Conservation (phyloP, 2,888 invertebrate genomes). For the Dynastes grantii region DNA sequence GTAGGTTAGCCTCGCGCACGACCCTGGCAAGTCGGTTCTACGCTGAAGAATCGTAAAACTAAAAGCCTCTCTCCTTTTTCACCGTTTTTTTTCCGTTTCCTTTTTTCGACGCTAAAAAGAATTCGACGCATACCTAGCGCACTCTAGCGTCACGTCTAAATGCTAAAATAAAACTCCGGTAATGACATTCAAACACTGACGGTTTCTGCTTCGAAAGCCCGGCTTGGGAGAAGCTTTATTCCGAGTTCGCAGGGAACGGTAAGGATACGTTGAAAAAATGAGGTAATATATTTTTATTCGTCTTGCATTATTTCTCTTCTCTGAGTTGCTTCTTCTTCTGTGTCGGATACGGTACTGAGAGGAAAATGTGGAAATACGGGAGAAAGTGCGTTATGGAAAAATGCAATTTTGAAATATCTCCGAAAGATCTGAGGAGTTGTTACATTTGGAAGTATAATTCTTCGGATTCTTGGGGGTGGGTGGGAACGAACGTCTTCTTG, state of each 20-base stretch:
- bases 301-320: conserved; percentile 27
- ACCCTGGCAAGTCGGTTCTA: neutral
- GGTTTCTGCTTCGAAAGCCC: conserved; percentile 12
- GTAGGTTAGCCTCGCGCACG: conserved; percentile 18
- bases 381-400: conserved; percentile 23
- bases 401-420: conserved; percentile 16
- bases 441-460: too few relatives aligned
- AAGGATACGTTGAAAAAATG: conserved; percentile 6
- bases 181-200: conserved; percentile 43
- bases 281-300: conserved; percentile 37
- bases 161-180: conserved; percentile 44
- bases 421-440: too few relatives aligned
- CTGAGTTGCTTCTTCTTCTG: conserved; percentile 17
- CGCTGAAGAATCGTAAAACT: conserved; percentile 45
- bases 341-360: conserved; percentile 15
- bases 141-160: conserved; percentile 38
- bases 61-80: conserved; percentile 39
- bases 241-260: neutral
- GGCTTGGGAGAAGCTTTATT: conserved; percentile 15
- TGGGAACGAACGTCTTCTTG: too few relatives aligned
- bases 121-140: conserved; percentile 31
- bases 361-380: neutral
- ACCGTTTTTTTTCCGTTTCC: neutral
- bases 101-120: neutral
- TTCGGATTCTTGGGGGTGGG: too few relatives aligned